These are phyloP conservation scores for Etheostoma spectabile DNA, from an alignment of 2,113 vertebrate genomes.

Conservation along the genomic window DNA sequence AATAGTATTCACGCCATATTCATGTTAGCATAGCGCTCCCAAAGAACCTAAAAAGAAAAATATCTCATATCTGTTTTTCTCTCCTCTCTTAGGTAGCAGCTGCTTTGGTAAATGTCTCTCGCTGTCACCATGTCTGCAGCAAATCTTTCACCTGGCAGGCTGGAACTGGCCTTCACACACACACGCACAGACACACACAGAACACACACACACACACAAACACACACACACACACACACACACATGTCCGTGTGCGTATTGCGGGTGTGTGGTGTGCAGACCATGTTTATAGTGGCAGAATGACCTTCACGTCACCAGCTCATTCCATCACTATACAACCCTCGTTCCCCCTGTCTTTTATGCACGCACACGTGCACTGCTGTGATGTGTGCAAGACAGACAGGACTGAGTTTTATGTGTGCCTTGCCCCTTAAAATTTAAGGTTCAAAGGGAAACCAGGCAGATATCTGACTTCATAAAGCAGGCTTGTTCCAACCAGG, in stretches of 20 bases:
- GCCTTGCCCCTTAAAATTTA: background rate
- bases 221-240: too few species aligned
- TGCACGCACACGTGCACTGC: constrained; percentile 15
- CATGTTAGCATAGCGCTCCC: too few species aligned
- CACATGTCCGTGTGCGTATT: too few species aligned
- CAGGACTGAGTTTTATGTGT: background rate
- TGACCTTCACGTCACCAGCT: constrained; percentile 67
- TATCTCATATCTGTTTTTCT: background rate
- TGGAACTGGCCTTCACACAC: constrained; percentile 50
- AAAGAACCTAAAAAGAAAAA: background rate
- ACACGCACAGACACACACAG: constrained; percentile 16
- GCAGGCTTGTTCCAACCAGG: background rate
- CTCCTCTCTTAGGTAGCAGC: constrained; percentile 14
- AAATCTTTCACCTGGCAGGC: constrained; percentile 59
- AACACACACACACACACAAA: too few species aligned
- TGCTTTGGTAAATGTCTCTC: constrained; percentile 17
- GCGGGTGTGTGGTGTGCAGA: background rate
- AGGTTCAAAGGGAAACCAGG: constrained; percentile 19
- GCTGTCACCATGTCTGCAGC: constrained; percentile 40
- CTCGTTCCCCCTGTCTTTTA: constrained; percentile 18
- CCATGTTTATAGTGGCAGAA: constrained; percentile 60
- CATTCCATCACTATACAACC: constrained; percentile 53
- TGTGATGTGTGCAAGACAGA: background rate
- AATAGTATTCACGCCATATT: background rate
- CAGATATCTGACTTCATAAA: background rate